phyloP scores from a whole-genome alignment of 2,113 vertebrate species.

The Pygoscelis adeliae region DNA sequence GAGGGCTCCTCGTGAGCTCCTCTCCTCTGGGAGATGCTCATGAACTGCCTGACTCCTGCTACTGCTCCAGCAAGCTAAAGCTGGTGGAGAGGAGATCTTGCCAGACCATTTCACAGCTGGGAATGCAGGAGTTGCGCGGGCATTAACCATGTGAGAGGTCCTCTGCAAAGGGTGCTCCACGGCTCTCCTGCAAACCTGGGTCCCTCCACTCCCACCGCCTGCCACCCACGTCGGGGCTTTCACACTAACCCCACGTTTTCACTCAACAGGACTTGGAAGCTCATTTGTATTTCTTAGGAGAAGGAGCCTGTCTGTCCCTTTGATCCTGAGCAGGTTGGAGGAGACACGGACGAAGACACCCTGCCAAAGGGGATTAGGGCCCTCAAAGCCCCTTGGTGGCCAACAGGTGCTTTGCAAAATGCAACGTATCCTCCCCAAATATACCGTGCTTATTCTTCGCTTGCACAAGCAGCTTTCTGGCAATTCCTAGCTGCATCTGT shows the following conservation, averaged over 20 bases:
- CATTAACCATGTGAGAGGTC: background rate
- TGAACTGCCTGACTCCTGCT: background rate
- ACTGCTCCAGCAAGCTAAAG: background rate
- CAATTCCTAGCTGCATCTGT: background rate
- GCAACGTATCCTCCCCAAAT: rapidly evolving
- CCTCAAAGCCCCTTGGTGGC: background rate
- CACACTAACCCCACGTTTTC: background rate
- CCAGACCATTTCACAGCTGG: background rate
- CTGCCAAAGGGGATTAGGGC: background rate
- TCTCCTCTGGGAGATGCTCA: background rate
- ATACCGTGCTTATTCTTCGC: background rate
- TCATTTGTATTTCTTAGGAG: background rate
- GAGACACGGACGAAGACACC: background rate
- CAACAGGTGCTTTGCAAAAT: background rate
- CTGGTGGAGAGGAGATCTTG: background rate
- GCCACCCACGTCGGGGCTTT: rapidly evolving
- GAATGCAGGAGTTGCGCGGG: background rate
- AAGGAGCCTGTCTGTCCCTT: background rate
- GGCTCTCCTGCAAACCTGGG: background rate
- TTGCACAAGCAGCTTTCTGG: background rate
- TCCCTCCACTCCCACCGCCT: background rate
- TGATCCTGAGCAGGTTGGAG: background rate
- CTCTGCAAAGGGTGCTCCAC: background rate
- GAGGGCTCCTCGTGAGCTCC: background rate
- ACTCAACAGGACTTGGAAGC: background rate